Conservation (phyloP, 2,797 vertebrate genomes). For the Limosa lapponica region DNA sequence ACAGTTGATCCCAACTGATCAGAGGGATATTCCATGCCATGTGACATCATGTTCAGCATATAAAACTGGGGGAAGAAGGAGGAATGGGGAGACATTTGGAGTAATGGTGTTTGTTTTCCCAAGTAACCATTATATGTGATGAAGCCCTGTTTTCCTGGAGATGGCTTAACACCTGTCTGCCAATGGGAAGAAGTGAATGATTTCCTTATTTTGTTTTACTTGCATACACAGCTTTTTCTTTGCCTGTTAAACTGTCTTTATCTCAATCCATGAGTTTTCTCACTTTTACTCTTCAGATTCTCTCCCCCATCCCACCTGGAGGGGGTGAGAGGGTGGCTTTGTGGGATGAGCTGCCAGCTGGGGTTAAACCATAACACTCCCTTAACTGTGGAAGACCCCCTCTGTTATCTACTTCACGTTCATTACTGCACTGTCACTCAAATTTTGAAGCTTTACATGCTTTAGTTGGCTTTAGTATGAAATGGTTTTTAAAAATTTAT, state of each 20-base stretch:
- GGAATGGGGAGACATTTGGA: fast-evolving
- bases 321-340: not conserved
- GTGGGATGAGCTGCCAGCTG: not conserved
- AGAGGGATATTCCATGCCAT: not conserved
- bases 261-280: not conserved
- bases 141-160: not conserved
- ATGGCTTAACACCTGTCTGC: not conserved
- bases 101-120: not conserved
- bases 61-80: not conserved
- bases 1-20: not conserved
- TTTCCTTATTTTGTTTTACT: not conserved
- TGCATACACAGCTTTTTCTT: not conserved
- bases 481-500: not conserved
- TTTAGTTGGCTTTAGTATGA: not conserved
- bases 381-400: not conserved
- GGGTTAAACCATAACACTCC: not conserved
- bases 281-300: not conserved
- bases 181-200: not conserved
- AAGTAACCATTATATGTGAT: fast-evolving
- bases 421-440: not conserved
- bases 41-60: not conserved
- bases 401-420: not conserved
- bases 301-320: not conserved
- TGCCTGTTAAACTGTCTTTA: not conserved
- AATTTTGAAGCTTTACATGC: not conserved